A percentile compares a stretch with the other conserved stretches of the same genome.
phyloP scores from a whole-genome alignment of 1,140 invertebrate genomes.

The Leptopilina clavipes region DNA sequence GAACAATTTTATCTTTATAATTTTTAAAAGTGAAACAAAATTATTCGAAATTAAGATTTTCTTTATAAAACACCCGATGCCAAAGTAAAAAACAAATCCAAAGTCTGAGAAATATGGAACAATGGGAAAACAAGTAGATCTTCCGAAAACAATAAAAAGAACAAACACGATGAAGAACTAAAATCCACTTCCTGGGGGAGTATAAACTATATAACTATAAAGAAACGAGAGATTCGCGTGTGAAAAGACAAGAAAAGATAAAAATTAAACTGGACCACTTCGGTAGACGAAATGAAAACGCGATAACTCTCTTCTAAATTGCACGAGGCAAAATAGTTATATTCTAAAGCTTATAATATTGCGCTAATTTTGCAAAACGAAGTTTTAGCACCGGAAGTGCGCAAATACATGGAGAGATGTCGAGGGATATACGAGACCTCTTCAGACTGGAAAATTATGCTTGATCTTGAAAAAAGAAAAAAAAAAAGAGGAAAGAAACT shows the following conservation, averaged over 20 bases:
- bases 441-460: neutral
- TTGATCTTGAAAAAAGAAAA: slow-evolving; percentile 14
- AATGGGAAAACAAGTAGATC: neutral
- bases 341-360: slow-evolving; percentile 14
- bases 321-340: neutral
- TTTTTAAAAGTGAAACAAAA: neutral
- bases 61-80: neutral
- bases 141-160: neutral
- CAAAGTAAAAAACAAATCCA: neutral
- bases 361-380: slow-evolving; percentile 26
- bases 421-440: slow-evolving; percentile 10
- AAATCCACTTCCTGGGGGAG: neutral
- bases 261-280: slow-evolving; percentile 32
- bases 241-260: slow-evolving; percentile 15
- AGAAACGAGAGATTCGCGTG: slow-evolving; percentile 30
- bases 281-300: neutral
- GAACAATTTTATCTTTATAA: no score
- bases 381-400: slow-evolving; percentile 31
- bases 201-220: neutral
- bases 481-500: neutral
- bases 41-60: neutral
- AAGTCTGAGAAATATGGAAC: neutral
- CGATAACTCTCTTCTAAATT: slow-evolving; percentile 11
- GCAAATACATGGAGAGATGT: slow-evolving; percentile 14
- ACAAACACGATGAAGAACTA: neutral